Percentiles rank a stretch among this genome's conserved stretches.
phyloP scores from a whole-genome alignment of 1,140 invertebrate genomes.

The Sycobia sp. region DNA sequence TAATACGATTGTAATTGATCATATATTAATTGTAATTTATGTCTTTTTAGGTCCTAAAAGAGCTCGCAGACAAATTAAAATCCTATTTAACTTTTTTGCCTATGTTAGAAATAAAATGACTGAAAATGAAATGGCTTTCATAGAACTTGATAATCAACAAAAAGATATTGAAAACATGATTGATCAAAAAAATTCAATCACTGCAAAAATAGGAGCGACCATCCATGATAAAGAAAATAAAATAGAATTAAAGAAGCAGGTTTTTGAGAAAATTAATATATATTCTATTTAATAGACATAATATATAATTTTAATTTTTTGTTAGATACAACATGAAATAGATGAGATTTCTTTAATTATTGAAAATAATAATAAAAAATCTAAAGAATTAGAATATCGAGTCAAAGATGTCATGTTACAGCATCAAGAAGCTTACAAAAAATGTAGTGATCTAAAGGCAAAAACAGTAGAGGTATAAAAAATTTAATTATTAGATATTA shows the following conservation, averaged over 20 bases:
- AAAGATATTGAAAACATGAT: conserved; percentile 36
- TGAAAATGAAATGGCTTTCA: conserved; percentile 34
- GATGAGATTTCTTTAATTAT: conserved; percentile 26
- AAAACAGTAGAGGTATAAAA: conserved; percentile 25
- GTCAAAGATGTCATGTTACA: conserved; percentile 13
- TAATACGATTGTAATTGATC: not conserved
- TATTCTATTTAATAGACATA: not conserved
- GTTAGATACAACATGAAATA: conserved; percentile 39
- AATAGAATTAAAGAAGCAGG: conserved; percentile 22
- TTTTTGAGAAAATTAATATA: not conserved
- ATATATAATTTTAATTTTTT: not conserved
- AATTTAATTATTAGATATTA: not conserved
- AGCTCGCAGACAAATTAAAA: conserved; percentile 40
- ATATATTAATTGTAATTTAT: conserved; percentile 5
- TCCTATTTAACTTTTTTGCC: conserved; percentile 46
- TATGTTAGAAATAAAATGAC: conserved; percentile 41
- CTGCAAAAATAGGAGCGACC: conserved; percentile 32
- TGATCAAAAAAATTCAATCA: conserved; percentile 31
- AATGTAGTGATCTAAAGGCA: conserved; percentile 28
- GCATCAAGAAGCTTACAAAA: conserved; percentile 22
- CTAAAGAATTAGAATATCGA: conserved; percentile 15
- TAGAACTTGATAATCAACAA: conserved; percentile 33
- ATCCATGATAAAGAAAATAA: conserved; percentile 37
- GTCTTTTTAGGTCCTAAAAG: conserved; percentile 41
- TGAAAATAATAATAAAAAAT: conserved; percentile 27